phyloP scores from a whole-genome alignment of 1,140 invertebrate genomes.

The Euura lappo region DNA sequence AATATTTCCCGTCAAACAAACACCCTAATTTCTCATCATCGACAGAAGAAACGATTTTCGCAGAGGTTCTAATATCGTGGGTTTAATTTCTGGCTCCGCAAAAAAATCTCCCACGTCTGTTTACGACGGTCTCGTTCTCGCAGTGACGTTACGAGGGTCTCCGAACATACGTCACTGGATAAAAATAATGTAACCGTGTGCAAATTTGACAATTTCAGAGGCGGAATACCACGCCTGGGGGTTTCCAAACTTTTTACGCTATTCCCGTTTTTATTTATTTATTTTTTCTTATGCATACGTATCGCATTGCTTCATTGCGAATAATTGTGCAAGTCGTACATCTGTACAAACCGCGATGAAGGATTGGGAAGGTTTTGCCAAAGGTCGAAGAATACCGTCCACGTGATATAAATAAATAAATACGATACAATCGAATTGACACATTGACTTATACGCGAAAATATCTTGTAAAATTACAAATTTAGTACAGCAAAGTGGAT shows the following conservation, averaged over 20 bases:
- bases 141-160: constrained; percentile 23
- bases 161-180: constrained; percentile 26
- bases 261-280: background rate
- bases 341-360: background rate
- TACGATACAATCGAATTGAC: no score
- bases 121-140: background rate
- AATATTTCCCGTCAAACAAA: no score
- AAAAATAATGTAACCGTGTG: constrained; percentile 29
- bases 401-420: no score
- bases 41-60: no score
- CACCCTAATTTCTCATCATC: no score
- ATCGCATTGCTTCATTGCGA: background rate
- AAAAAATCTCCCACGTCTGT: background rate
- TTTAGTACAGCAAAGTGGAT: no score
- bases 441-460: no score
- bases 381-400: background rate
- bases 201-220: constrained; percentile 12
- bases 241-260: background rate
- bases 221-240: background rate
- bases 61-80: no score
- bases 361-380: background rate
- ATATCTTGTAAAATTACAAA: no score
- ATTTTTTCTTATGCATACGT: no score
- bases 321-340: background rate
- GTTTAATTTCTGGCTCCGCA: no score